Evolutionary conservation across 2,888 invertebrate genomes (phyloP).

Genomic region (Atherix ibis): DNA sequence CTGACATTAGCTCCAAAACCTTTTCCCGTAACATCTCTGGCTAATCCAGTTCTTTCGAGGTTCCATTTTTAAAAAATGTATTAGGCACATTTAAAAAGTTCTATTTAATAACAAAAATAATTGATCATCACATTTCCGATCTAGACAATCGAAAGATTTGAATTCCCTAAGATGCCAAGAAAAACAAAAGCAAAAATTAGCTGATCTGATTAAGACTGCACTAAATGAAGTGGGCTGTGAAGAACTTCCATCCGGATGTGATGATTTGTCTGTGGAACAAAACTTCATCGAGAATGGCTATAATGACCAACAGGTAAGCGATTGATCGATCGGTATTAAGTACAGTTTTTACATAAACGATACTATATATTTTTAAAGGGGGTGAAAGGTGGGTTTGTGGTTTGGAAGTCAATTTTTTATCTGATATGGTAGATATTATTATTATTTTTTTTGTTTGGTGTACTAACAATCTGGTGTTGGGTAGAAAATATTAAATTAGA

Average conservation of each 20-base stretch:
- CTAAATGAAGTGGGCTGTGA: constrained; percentile 75
- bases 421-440: too few relatives aligned
- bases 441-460: too few relatives aligned
- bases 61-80: neutral
- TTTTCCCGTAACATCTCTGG: too few relatives aligned
- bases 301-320: constrained; percentile 45
- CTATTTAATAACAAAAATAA: constrained; percentile 1
- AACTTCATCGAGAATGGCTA: constrained; percentile 42
- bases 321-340: too few relatives aligned
- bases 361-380: too few relatives aligned
- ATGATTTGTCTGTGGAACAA: constrained; percentile 40
- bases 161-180: constrained; percentile 69
- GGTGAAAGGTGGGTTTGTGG: too few relatives aligned
- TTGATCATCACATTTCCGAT: too few relatives aligned
- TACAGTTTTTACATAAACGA: too few relatives aligned
- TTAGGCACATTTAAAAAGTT: neutral
- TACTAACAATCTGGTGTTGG: constrained; percentile 6
- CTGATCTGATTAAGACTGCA: constrained; percentile 71
- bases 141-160: constrained; percentile 48
- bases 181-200: constrained; percentile 64
- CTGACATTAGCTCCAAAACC: too few relatives aligned
- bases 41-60: neutral
- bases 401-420: too few relatives aligned
- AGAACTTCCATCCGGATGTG: constrained; percentile 71
- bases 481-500: too few relatives aligned